These are phyloP conservation scores for Lophius americanus DNA, from an alignment of 2,797 vertebrate species.

Conservation along the genomic window DNA sequence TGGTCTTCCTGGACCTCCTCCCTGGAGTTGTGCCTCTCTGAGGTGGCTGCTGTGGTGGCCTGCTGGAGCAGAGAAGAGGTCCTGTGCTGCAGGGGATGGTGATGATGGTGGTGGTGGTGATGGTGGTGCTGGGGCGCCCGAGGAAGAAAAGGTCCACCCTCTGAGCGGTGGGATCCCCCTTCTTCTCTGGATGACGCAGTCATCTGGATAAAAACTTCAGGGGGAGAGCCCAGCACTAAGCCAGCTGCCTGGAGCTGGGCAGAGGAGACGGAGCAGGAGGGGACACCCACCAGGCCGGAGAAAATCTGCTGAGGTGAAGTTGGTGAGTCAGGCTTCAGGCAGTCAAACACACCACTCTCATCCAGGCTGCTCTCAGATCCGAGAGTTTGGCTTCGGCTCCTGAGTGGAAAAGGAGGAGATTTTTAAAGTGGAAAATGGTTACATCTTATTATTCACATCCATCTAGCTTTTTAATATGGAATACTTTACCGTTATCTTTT, in stretches of 20 bases:
- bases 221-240: slow-evolving; percentile 89
- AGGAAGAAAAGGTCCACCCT: slow-evolving; percentile 82
- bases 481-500: background rate
- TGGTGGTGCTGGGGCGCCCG: slow-evolving; percentile 82
- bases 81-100: slow-evolving; percentile 88
- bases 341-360: slow-evolving; percentile 93
- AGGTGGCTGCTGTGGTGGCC: slow-evolving; percentile 76
- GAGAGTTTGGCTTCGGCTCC: slow-evolving; percentile 91
- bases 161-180: slow-evolving; percentile 78
- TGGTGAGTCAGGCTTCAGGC: slow-evolving; percentile 90
- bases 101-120: slow-evolving; percentile 86
- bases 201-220: slow-evolving; percentile 97
- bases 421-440: background rate
- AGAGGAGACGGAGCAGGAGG: slow-evolving; percentile 84
- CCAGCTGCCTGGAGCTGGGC: slow-evolving; percentile 89
- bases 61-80: slow-evolving; percentile 90
- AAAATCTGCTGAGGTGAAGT: slow-evolving; percentile 90
- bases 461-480: background rate
- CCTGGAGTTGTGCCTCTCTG: slow-evolving; percentile 84
- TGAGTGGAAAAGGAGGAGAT: slow-evolving; percentile 50
- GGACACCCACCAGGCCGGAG: slow-evolving; percentile 90
- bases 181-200: slow-evolving; percentile 88
- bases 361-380: slow-evolving; percentile 92
- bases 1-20: slow-evolving; percentile 88
- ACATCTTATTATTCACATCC: background rate